phyloP scores from a whole-genome alignment of 2,888 invertebrate species.

The Aromia moschata region DNA sequence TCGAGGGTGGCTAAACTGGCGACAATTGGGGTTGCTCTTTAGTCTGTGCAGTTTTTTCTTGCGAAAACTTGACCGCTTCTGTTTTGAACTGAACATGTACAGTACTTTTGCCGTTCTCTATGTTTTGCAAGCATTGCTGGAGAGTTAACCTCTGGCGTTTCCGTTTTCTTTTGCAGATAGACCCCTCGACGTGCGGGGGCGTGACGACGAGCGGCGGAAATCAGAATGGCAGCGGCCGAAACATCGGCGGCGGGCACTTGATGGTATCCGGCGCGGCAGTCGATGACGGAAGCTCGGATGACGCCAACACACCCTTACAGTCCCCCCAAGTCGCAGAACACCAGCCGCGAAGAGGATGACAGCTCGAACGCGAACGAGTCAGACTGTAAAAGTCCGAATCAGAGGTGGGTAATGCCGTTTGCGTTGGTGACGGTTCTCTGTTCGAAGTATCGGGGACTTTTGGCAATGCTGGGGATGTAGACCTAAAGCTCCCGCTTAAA shows the following conservation, averaged over 20 bases:
- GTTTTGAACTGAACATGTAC: too few relatives aligned
- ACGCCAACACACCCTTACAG: constrained; percentile 59
- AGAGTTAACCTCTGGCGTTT: too few relatives aligned
- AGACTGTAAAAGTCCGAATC: constrained; percentile 76
- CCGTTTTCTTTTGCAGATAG: constrained; percentile 41
- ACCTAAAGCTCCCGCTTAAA: too few relatives aligned
- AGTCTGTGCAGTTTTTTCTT: too few relatives aligned
- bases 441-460: too few relatives aligned
- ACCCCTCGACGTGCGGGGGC: constrained; percentile 42
- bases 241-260: constrained; percentile 38
- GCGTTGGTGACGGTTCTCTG: too few relatives aligned
- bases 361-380: constrained; percentile 75
- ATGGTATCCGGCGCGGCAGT: constrained; percentile 45
- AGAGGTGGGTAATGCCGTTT: constrained; percentile 71
- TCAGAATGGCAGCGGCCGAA: constrained; percentile 31
- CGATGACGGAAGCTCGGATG: constrained; percentile 59
- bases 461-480: background rate
- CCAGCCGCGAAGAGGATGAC: constrained; percentile 72
- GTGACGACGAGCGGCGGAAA: constrained; percentile 41
- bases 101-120: too few relatives aligned
- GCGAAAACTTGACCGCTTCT: too few relatives aligned
- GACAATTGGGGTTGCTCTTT: too few relatives aligned
- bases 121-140: too few relatives aligned
- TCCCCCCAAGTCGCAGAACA: constrained; percentile 69
- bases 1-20: too few relatives aligned